Evolutionary conservation across 2,113 vertebrate species (phyloP).

Genomic region (Seriola rivoliana): DNA sequence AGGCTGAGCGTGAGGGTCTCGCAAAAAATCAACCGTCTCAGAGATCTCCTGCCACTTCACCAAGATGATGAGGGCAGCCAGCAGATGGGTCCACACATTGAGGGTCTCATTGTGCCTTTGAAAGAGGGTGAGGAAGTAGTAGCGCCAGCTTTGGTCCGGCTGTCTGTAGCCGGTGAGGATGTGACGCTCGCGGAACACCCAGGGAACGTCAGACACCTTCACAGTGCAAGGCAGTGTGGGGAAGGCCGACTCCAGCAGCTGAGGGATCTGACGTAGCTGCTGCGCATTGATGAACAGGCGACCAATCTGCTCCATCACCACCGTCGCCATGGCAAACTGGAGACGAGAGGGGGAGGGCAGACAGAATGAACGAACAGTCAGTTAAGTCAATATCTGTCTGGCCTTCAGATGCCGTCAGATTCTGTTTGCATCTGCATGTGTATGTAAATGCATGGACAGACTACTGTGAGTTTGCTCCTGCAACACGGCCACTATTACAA

Average conservation of each 20-base stretch:
- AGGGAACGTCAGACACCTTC: conserved; percentile 89
- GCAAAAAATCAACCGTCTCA: conserved; percentile 88
- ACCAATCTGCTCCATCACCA: conserved; percentile 89
- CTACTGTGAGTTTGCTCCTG: background rate
- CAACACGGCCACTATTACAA: background rate
- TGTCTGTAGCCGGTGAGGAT: conserved; percentile 92
- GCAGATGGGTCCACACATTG: conserved; percentile 95
- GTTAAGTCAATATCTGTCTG: conserved; percentile 35
- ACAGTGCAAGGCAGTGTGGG: conserved; percentile 88
- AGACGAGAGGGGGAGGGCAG: conserved; percentile 2
- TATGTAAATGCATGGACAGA: background rate
- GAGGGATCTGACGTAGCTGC: conserved; percentile 87
- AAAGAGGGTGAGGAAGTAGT: conserved; percentile 94
- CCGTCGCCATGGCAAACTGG: conserved; percentile 87
- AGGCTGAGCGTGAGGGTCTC: conserved; percentile 90
- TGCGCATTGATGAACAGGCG: conserved; percentile 86
- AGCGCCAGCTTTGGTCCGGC: conserved; percentile 90
- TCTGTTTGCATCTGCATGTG: background rate
- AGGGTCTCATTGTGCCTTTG: conserved; percentile 94
- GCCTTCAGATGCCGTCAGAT: background rate
- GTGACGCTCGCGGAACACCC: conserved; percentile 93
- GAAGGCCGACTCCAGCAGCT: conserved; percentile 84
- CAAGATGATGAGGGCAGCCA: conserved; percentile 88
- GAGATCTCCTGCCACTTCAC: conserved; percentile 89
- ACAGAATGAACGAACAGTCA: conserved; percentile 38